phyloP scores from a whole-genome alignment of 2,888 invertebrate species.

The Neelides folsomi region DNA sequence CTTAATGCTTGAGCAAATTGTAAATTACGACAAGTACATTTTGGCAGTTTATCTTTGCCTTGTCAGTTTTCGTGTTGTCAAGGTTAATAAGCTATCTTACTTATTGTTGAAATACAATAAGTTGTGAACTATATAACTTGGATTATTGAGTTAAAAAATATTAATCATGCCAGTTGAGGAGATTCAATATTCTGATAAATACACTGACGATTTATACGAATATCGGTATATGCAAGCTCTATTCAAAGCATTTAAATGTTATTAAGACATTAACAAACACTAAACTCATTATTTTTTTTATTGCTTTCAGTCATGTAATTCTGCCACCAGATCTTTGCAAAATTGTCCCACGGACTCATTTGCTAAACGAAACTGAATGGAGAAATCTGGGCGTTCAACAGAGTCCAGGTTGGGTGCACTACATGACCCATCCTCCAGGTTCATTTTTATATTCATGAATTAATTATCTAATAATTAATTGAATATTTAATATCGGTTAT shows the following conservation, averaged over 20 bases:
- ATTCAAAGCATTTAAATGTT: conserved; percentile 7
- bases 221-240: conserved; percentile 72
- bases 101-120: too few relatives aligned
- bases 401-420: conserved; percentile 79
- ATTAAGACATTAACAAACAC: background rate
- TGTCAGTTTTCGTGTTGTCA: too few relatives aligned
- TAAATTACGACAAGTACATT: too few relatives aligned
- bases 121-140: too few relatives aligned
- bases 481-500: background rate
- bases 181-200: conserved; percentile 86
- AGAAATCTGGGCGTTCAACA: conserved; percentile 86
- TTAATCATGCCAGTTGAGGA: conserved; percentile 67
- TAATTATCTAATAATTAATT: background rate
- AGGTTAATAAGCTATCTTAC: too few relatives aligned
- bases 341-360: conserved; percentile 70
- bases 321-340: conserved; percentile 71
- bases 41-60: too few relatives aligned
- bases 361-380: conserved; percentile 93
- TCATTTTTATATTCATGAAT: conserved; percentile 8
- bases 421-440: conserved; percentile 77
- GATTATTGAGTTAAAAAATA: conserved; percentile 35
- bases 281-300: background rate
- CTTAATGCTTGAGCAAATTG: too few relatives aligned
- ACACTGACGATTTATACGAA: conserved; percentile 71
- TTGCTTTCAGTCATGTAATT: conserved; percentile 64